These are phyloP conservation scores for Okamejei kenojei DNA, from an alignment of 2,797 vertebrate species.

Conservation along the genomic window DNA sequence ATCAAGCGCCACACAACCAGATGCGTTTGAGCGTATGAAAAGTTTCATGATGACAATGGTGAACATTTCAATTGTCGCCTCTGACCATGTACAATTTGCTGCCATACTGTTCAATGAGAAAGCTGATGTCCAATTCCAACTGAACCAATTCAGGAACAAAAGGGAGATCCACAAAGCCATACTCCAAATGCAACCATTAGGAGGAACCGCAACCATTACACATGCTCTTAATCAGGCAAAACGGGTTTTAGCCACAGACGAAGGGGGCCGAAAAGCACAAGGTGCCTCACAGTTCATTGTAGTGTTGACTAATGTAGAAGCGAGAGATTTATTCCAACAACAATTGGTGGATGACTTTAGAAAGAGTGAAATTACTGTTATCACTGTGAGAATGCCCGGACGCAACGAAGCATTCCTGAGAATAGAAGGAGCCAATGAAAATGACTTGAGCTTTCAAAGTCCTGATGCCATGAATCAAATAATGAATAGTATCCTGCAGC, in stretches of 20 bases:
- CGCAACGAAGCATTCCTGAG: slow-evolving; percentile 56
- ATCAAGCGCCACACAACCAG: slow-evolving; percentile 53
- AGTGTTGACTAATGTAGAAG: slow-evolving; percentile 66
- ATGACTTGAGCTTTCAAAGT: slow-evolving; percentile 57
- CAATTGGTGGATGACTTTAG: slow-evolving; percentile 43
- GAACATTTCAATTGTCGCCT: slow-evolving; percentile 58
- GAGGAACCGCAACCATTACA: slow-evolving; percentile 56
- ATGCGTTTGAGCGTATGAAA: slow-evolving; percentile 62
- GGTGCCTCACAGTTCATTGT: slow-evolving; percentile 60
- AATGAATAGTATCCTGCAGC: slow-evolving; percentile 53
- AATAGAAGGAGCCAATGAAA: slow-evolving; percentile 51
- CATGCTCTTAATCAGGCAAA: slow-evolving; percentile 56
- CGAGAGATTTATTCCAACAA: slow-evolving; percentile 50
- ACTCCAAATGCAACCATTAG: slow-evolving; percentile 37
- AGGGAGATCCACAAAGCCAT: slow-evolving; percentile 54
- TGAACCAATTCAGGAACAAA: slow-evolving; percentile 51
- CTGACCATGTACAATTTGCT: slow-evolving; percentile 58
- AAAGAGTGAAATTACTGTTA: slow-evolving; percentile 49
- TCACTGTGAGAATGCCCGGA: slow-evolving; percentile 59
- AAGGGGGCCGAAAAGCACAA: slow-evolving; percentile 53
- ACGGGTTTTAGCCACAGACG: slow-evolving; percentile 48
- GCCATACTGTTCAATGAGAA: slow-evolving; percentile 54
- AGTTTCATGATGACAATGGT: slow-evolving; percentile 64
- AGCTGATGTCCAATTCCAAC: slow-evolving; percentile 48
- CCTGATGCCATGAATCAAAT: slow-evolving; percentile 56